Evolutionary conservation across 2,113 vertebrate genomes (phyloP), one percentile per base, ranked within the genome.

Genomic region (Psittacula cyanocephala): DNA sequence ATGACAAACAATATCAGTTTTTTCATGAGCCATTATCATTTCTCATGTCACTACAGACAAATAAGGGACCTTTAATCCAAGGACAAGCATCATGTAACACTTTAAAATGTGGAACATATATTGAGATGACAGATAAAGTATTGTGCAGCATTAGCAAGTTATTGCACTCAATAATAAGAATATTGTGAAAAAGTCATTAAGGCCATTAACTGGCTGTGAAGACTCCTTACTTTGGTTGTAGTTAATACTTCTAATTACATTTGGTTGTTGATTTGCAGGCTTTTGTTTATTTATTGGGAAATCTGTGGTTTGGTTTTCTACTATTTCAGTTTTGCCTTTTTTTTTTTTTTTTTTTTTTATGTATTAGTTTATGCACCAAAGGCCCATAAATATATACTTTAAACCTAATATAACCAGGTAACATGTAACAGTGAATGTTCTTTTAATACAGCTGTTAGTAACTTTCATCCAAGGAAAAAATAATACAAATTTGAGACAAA

Each of bases 41-140:
- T 95, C 83, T 96, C 91, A 89, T 95, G 93, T 94, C 93, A 71
- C 27, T 93, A 63, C 43, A 95, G 95, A 95, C 76, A 94, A 96
- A 95, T 95, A 93, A 93, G 81, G 41, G 85, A 64, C 24, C 60
- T 93, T 85, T 96, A 96, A 96, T 96, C 93, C 90, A 88, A 95
- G 95, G 96, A 41, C 86, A 91, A 91, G 76, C 7, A 9, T 95
- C 64, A 67, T 68, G 74, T 67, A 92, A 82, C 39, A 33, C 60
- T 95, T 88, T 68, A n/a, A 57, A 57, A n/a, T 57, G 9, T n/a
- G 33, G 55, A 57, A 57, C 14, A 31, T 22, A 33, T 57, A 57
- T 57, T 57, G 55, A 57, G 55, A 57, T n/a, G 33, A n/a, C 33
- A 57, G 55, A 57, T n/a, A 81, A 92, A 89, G 52, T 63, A 83